Conservation (phyloP, 2,113 vertebrate species). For the Nerophis lumbriciformis region DNA sequence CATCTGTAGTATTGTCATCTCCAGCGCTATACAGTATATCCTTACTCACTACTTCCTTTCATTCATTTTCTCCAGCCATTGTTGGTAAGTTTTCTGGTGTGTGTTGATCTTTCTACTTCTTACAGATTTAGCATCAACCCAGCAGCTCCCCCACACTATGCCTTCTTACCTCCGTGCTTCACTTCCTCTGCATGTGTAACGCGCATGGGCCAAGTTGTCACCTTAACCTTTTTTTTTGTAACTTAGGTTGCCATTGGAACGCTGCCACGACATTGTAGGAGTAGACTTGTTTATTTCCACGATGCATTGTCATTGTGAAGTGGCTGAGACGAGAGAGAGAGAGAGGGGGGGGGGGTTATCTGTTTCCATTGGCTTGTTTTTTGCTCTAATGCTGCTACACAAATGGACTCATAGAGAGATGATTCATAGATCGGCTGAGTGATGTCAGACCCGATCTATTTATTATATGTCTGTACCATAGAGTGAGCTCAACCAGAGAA, state of each 20-base stretch:
- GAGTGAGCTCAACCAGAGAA: conserved; percentile 79
- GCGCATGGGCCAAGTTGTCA: conserved; percentile 59
- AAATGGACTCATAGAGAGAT: conserved; percentile 68
- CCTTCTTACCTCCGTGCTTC: conserved; percentile 58
- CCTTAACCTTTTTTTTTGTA: conserved; percentile 20
- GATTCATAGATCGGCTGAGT: conserved; percentile 76
- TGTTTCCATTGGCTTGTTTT: conserved; percentile 65
- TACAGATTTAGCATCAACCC: conserved; percentile 34
- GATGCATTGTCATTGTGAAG: conserved; percentile 60
- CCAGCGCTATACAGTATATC: conserved; percentile 37
- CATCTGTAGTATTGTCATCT: conserved; percentile 54
- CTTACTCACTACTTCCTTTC: conserved; percentile 18
- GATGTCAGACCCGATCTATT: conserved; percentile 86
- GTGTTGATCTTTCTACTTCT: conserved; percentile 13
- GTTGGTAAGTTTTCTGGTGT: conserved; percentile 13
- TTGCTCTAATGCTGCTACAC: conserved; percentile 71
- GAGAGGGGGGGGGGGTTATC: conserved; percentile 14
- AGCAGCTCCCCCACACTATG: conserved; percentile 31
- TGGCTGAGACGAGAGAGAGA: conserved; percentile 30
- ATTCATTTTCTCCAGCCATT: conserved; percentile 36
- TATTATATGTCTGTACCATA: conserved; percentile 98
- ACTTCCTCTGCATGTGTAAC: conserved; percentile 62
- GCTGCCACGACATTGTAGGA: conserved; percentile 53
- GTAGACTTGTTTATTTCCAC: conserved; percentile 47
- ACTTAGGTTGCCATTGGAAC: conserved; percentile 51